Percentiles rank a stretch among this genome's conserved stretches.
These are phyloP conservation scores for Metalampra italica DNA, from an alignment of 2,888 invertebrate genomes.

Conservation along the genomic window DNA sequence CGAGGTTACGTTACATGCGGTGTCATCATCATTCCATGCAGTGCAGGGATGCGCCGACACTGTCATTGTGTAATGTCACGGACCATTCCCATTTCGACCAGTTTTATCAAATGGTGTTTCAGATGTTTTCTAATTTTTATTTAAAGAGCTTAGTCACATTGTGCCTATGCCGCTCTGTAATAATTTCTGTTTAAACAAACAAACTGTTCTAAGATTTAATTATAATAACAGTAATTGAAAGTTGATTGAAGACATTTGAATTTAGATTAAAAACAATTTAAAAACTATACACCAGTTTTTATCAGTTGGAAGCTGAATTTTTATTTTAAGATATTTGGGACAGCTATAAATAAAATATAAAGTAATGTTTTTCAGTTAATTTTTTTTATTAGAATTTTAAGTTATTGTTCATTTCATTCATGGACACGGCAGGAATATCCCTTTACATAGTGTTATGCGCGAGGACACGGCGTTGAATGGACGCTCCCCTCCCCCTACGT, in stretches of 20 bases:
- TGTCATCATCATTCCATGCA: conserved; percentile 41
- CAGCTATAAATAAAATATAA: too few relatives aligned
- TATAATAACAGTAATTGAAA: too few relatives aligned
- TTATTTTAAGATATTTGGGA: too few relatives aligned
- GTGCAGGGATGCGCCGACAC: conserved; percentile 34
- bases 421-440: conserved; percentile 5
- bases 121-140: too few relatives aligned
- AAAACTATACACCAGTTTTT: too few relatives aligned
- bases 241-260: too few relatives aligned
- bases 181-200: too few relatives aligned
- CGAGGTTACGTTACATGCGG: conserved; percentile 31
- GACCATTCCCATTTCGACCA: conserved; percentile 3
- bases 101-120: not conserved
- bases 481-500: conserved; percentile 32
- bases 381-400: not conserved
- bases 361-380: not conserved
- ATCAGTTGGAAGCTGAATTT: too few relatives aligned
- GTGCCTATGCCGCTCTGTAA: too few relatives aligned
- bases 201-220: too few relatives aligned
- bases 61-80: conserved; percentile 41
- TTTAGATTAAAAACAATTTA: too few relatives aligned
- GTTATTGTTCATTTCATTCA: not conserved
- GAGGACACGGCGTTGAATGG: conserved; percentile 29
- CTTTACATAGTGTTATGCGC: conserved; percentile 13
- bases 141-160: too few relatives aligned